Evolutionary conservation across 1,140 invertebrate genomes (phyloP).

Genomic region (Heliconius hermathena): DNA sequence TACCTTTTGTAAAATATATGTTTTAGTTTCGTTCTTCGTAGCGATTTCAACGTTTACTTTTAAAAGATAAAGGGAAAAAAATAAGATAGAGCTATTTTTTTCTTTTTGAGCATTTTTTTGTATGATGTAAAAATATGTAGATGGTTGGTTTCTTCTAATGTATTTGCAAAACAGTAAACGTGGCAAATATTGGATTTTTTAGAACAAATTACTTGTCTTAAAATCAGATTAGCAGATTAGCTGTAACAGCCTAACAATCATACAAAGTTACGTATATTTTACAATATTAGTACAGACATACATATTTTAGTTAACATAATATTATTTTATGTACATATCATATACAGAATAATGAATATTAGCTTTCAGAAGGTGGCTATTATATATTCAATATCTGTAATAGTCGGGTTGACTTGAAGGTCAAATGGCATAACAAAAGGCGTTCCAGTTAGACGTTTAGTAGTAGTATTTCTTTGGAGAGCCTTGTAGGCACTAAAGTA

Average conservation of each 20-base stretch:
- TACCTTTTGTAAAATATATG: background rate
- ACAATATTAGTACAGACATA: background rate
- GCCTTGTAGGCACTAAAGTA: background rate
- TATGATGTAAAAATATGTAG: too few species aligned
- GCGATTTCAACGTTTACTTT: background rate
- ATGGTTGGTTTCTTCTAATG: too few species aligned
- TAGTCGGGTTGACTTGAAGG: background rate
- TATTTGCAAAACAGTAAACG: too few species aligned
- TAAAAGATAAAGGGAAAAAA: background rate
- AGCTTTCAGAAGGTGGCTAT: conserved; percentile 4
- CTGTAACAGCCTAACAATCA: too few species aligned
- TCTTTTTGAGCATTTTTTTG: too few species aligned
- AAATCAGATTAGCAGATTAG: too few species aligned
- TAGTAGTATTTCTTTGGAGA: background rate
- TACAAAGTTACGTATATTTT: too few species aligned
- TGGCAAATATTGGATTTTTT: too few species aligned
- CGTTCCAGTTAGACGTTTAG: background rate
- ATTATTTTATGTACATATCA: background rate
- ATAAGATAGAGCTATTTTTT: background rate
- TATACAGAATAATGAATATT: background rate
- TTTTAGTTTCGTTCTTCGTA: background rate
- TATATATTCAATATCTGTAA: background rate
- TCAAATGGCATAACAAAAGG: conserved; percentile 16
- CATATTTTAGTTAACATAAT: background rate
- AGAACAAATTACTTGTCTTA: too few species aligned